These are phyloP conservation scores for Hucho hucho DNA, from an alignment of 2,113 vertebrate genomes.

Conservation along the genomic window DNA sequence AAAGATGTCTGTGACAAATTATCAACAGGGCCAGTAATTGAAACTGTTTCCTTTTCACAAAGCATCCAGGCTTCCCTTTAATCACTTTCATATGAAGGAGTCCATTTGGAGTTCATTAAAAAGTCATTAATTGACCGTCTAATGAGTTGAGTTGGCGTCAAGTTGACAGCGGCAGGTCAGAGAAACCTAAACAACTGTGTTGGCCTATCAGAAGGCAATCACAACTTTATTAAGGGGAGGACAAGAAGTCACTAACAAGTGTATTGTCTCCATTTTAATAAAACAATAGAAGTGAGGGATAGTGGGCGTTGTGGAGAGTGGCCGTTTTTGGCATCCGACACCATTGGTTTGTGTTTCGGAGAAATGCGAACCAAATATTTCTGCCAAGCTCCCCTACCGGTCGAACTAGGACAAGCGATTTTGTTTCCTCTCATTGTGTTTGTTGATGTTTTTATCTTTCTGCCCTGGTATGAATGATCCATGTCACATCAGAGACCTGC, in stretches of 20 bases:
- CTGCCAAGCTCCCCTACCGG: not conserved
- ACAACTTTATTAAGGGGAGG: conserved; percentile 14
- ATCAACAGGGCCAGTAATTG: no score
- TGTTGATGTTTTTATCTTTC: not conserved
- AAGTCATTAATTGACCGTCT: conserved; percentile 41
- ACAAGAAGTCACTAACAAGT: conserved; percentile 1
- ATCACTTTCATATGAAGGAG: conserved; percentile 46
- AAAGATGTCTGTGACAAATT: conserved; percentile 32
- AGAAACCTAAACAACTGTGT: conserved; percentile 27
- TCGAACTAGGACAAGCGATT: not conserved
- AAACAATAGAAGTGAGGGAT: not conserved
- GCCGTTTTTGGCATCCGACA: conserved; percentile 7
- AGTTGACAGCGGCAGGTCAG: conserved; percentile 4
- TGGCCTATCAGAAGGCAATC: conserved; percentile 30
- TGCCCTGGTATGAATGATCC: not conserved
- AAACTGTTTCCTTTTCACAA: conserved; percentile 21
- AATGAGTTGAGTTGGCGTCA: conserved; percentile 29
- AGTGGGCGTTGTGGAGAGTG: not conserved
- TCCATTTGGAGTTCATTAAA: conserved; percentile 56
- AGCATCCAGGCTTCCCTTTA: conserved; percentile 22
- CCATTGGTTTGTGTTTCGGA: conserved; percentile 1
- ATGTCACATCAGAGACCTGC: not conserved
- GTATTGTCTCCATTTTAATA: not conserved
- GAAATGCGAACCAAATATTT: no score
- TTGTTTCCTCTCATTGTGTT: no score